phyloP scores from a whole-genome alignment of 1,140 invertebrate genomes.

The Gonioctena quinquepunctata region DNA sequence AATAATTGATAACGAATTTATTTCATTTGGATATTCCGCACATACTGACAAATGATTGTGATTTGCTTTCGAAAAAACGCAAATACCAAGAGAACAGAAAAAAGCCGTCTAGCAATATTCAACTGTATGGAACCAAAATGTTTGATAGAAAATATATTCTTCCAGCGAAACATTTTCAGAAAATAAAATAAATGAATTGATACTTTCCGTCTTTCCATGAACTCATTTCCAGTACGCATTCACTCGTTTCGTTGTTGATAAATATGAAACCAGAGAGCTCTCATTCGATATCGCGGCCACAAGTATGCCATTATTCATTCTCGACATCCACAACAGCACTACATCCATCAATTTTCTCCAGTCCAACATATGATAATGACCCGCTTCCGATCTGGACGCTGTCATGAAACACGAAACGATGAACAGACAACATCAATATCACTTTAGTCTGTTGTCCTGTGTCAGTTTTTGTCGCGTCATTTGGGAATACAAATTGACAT shows the following conservation, averaged over 20 bases:
- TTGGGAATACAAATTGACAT: neutral
- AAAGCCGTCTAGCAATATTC: too few species aligned
- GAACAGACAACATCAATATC: neutral
- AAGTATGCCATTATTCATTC: neutral
- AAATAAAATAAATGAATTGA: too few species aligned
- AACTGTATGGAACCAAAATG: too few species aligned
- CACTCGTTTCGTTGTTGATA: too few species aligned
- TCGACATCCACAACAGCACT: neutral
- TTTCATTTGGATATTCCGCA: too few species aligned
- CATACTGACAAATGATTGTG: too few species aligned
- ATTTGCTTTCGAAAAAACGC: too few species aligned
- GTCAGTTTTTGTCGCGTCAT: neutral
- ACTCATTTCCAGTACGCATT: neutral
- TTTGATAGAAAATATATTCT: too few species aligned
- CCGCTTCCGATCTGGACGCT: neutral
- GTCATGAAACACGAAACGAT: neutral
- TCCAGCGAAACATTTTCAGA: too few species aligned
- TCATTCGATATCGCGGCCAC: neutral
- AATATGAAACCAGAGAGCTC: neutral
- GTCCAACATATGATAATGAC: neutral
- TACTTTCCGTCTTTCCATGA: neutral
- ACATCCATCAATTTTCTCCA: neutral
- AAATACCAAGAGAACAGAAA: too few species aligned
- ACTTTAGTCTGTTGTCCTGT: neutral
- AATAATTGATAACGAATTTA: too few species aligned